A percentile compares a stretch with the other conserved stretches of the same genome.
phyloP scores from a whole-genome alignment of 2,888 invertebrate genomes.

The Marronus borbonicus region DNA sequence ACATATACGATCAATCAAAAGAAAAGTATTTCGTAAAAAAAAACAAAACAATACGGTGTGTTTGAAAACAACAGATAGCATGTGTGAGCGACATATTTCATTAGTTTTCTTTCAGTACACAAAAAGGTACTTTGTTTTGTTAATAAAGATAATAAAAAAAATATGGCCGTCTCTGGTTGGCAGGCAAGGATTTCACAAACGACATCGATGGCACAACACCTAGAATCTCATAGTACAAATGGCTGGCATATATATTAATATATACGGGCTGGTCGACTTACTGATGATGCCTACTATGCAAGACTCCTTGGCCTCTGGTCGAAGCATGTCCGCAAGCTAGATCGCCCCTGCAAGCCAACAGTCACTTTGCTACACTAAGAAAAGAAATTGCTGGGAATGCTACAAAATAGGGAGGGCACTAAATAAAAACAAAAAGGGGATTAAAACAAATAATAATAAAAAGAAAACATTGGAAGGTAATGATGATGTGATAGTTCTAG shows the following conservation, averaged over 20 bases:
- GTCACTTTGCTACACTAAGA: slow-evolving; percentile 61
- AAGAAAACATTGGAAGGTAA: no score
- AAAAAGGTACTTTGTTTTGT: not conserved
- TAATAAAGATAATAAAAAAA: not conserved
- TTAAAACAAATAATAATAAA: no score
- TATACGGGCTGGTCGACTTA: slow-evolving; percentile 65
- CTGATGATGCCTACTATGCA: slow-evolving; percentile 64
- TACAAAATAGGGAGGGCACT: not conserved
- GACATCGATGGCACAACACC: slow-evolving; percentile 63
- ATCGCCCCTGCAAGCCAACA: slow-evolving; percentile 74
- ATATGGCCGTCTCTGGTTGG: slow-evolving; percentile 44
- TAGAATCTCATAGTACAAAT: slow-evolving; percentile 58
- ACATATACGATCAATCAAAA: no score
- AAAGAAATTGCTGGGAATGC: not conserved
- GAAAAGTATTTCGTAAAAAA: not conserved
- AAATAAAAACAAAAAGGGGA: not conserved
- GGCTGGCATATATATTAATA: slow-evolving; percentile 50
- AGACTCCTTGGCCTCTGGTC: slow-evolving; percentile 67
- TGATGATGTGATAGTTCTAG: no score
- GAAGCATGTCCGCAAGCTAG: slow-evolving; percentile 66
- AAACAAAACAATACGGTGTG: slow-evolving; percentile 1
- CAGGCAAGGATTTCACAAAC: slow-evolving; percentile 58
- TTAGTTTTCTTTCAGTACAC: not conserved
- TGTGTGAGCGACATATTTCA: not conserved
- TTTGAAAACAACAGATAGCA: not conserved